phyloP scores from a whole-genome alignment of 2,113 vertebrate species.

The Menura novaehollandiae region DNA sequence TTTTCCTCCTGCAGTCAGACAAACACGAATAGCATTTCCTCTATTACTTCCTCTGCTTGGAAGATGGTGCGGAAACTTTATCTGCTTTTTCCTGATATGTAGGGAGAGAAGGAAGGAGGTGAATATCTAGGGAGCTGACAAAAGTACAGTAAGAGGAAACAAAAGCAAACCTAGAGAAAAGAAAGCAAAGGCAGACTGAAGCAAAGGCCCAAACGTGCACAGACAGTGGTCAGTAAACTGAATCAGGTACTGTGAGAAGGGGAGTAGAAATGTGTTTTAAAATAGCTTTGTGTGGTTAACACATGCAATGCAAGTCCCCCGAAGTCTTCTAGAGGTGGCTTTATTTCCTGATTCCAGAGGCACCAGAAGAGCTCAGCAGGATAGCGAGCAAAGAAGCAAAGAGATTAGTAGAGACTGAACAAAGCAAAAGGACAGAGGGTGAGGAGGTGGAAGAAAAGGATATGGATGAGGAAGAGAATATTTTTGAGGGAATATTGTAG shows the following conservation, averaged over 20 bases:
- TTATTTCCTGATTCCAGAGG: neutral
- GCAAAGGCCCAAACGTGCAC: neutral
- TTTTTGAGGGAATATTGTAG: conserved; percentile 26
- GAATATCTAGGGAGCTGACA: neutral
- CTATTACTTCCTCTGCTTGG: neutral
- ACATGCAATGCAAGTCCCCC: neutral
- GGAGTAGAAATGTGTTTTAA: neutral
- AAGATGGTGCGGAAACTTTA: neutral
- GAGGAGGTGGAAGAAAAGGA: neutral
- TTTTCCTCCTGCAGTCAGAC: neutral
- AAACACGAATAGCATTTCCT: neutral
- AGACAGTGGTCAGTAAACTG: neutral
- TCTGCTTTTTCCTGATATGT: neutral
- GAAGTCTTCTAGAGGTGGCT: neutral
- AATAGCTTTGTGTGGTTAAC: neutral
- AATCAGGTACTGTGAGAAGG: neutral
- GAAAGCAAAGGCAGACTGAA: neutral
- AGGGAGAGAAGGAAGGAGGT: neutral
- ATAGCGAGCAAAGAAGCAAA: neutral
- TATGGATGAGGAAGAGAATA: neutral
- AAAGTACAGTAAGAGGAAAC: neutral
- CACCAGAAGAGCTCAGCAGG: neutral
- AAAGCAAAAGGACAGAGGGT: neutral
- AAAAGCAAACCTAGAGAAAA: neutral
- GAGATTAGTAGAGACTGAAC: neutral